Conservation (phyloP, 53 echinoderm and acorn worm genomes). For the Mesocentrotus franciscanus region DNA sequence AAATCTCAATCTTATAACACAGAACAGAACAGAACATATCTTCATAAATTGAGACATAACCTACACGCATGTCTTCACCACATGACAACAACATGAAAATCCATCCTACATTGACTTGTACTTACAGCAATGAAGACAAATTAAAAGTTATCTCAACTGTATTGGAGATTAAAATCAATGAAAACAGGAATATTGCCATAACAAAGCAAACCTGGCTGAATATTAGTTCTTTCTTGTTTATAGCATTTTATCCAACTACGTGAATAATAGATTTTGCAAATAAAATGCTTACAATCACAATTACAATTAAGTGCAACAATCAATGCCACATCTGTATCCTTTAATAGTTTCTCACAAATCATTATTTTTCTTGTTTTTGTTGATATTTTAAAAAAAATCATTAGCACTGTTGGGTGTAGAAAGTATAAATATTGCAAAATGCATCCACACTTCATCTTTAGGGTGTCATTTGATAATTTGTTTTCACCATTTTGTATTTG, state of each 20-base stretch:
- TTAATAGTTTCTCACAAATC: neutral
- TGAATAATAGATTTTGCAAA: no score
- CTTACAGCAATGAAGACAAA: neutral
- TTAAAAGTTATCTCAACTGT: neutral
- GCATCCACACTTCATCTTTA: neutral
- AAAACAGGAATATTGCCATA: neutral
- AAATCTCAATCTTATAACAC: neutral
- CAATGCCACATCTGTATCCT: neutral
- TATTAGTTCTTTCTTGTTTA: neutral
- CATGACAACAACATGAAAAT: no score
- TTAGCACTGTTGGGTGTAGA: neutral
- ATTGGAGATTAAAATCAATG: neutral
- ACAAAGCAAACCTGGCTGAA: neutral
- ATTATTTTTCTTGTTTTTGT: neutral
- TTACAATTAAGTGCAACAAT: neutral
- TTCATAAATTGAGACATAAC: no score
- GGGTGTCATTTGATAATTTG: neutral
- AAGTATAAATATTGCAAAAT: neutral
- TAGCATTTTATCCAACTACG: no score
- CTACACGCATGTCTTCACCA: no score
- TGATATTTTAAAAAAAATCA: neutral
- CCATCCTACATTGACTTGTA: neutral
- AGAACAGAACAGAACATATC: neutral
- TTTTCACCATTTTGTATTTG: neutral
- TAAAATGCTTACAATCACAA: no score